Conservation (phyloP, 2,113 vertebrate species). For the Melospiza melodia region DNA sequence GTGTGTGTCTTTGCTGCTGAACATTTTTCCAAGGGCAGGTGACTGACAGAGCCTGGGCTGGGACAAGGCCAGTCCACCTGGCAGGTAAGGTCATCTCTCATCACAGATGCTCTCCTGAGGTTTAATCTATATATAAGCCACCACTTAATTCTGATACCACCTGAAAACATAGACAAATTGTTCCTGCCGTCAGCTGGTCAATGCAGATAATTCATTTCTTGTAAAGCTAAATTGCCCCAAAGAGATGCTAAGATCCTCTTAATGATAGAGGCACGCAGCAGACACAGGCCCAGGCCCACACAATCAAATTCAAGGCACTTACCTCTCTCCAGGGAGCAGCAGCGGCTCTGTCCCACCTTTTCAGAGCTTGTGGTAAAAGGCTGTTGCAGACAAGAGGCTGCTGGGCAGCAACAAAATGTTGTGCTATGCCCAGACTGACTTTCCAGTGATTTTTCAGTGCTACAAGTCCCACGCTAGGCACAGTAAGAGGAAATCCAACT, state of each 20-base stretch:
- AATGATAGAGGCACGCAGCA: neutral
- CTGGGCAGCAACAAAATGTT: neutral
- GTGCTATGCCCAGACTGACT: neutral
- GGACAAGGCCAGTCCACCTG: neutral
- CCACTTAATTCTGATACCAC: neutral
- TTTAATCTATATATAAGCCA: neutral
- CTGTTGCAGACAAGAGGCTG: neutral
- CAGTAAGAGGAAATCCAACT: neutral
- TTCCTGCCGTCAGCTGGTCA: neutral
- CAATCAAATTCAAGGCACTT: neutral
- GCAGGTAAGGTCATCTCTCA: neutral
- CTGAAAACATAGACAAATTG: neutral
- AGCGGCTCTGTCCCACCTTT: neutral
- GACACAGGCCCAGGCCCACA: neutral
- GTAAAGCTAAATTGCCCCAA: neutral
- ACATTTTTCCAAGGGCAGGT: neutral
- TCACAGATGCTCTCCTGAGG: neutral
- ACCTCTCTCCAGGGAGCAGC: neutral
- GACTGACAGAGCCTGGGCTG: accelerated
- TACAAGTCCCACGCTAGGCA: neutral
- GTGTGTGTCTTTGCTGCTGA: neutral
- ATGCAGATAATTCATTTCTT: neutral
- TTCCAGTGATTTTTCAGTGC: neutral
- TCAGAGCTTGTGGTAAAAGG: neutral
- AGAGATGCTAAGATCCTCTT: neutral